Evolutionary conservation across 2,888 invertebrate species (phyloP), one percentile per base, ranked within the genome.

Genomic region (Sarcophaga subvicina): DNA sequence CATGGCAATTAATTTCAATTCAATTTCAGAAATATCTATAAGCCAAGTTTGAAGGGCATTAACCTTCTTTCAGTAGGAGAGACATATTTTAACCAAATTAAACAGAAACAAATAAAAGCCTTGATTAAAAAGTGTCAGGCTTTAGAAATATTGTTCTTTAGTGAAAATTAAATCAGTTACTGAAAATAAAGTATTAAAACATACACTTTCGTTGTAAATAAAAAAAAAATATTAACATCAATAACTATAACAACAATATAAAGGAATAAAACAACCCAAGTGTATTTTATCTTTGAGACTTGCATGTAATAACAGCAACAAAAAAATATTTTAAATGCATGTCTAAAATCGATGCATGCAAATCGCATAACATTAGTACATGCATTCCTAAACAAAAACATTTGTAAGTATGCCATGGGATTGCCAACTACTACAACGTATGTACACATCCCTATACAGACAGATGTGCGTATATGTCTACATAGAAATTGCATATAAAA

Each of bases 401-500:
- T 12, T 14, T 67, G 14, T 22, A 25, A 67, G 59, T 27, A n/a
- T 27, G 22, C 59, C 25, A 63, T 76, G 22, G 47, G 5, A 71
- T 22, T 17, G 17, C 3, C 17, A 37, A 63, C 22, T 14, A 54
- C 62, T 54, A 59, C 27, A 67, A 69, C 49, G 3, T 62, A 47
- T 27, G 8, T 47, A 54, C 59, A 25, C 2, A 60, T n/a, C 11
- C 10, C 60, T 47, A 3, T 47, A 66, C 45, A 25, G 49, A 63
- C 54, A 22, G 0, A 45, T 60, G 60, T 60, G 22, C 47, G 62
- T 59, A 54, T 22, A 60, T 27, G 1, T 80, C n/a, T 71, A 25
- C n/a, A 64, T 70, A 75, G 70, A 79, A 79, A 80, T 75, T 20
- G 60, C 49, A 71, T 49, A 83, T 49, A 63, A 69, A 83, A 85